Conservation (phyloP, 2,797 vertebrate species). For the Neostethus bicornis region DNA sequence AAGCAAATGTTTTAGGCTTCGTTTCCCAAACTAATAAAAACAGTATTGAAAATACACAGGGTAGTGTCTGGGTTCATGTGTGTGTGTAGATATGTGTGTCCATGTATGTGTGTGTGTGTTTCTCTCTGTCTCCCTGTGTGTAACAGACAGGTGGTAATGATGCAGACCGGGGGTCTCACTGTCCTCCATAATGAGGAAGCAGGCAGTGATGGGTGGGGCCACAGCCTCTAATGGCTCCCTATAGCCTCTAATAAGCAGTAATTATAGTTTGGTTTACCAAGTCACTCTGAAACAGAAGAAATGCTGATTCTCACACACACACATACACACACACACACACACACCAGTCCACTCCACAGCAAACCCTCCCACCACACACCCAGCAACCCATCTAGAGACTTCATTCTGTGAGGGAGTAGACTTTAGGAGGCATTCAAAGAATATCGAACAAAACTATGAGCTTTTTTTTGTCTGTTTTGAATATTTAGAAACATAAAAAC, state of each 20-base stretch:
- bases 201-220: conserved; percentile 61
- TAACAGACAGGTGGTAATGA: conserved; percentile 84
- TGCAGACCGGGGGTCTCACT: conserved; percentile 57
- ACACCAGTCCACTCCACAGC: conserved; percentile 57
- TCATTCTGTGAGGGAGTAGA: conserved; percentile 35
- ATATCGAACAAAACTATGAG: not conserved
- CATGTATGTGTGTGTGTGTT: conserved; percentile 42
- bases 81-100: conserved; percentile 41
- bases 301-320: conserved; percentile 73
- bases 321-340: too few species aligned
- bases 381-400: conserved; percentile 33
- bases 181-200: conserved; percentile 78
- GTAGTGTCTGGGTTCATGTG: too few species aligned
- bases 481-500: not conserved
- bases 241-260: conserved; percentile 77
- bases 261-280: conserved; percentile 80
- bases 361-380: conserved; percentile 55
- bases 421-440: not conserved
- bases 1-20: too few species aligned
- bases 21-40: too few species aligned
- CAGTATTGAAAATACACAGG: too few species aligned
- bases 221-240: conserved; percentile 72
- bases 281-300: conserved; percentile 67
- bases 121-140: too few species aligned
- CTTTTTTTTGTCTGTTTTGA: not conserved